A percentile compares a stretch with the other conserved stretches of the same genome.
phyloP scores from a whole-genome alignment of 2,113 vertebrate genomes.

The Tauraco erythrolophus region DNA sequence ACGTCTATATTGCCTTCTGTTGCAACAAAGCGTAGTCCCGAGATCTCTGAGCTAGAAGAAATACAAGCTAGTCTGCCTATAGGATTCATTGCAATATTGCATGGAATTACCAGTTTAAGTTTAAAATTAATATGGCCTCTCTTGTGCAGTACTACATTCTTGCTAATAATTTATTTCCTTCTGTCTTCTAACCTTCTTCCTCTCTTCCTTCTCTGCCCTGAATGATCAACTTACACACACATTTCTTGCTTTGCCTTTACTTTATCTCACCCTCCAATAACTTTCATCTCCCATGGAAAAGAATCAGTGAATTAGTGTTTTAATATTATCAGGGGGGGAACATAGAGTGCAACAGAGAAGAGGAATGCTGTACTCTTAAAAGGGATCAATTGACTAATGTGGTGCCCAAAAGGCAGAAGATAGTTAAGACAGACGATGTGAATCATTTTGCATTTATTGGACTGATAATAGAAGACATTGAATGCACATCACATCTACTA shows the following conservation, averaged over 20 bases:
- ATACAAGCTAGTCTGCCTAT: neutral
- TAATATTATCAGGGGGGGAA: neutral
- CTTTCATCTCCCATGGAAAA: neutral
- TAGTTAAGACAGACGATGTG: neutral
- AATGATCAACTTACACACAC: neutral
- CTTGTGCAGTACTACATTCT: neutral
- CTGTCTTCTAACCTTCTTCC: neutral
- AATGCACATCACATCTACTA: neutral
- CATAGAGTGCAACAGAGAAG: neutral
- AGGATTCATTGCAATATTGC: constrained; percentile 7
- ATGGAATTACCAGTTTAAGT: neutral
- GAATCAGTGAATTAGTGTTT: neutral
- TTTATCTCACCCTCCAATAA: neutral
- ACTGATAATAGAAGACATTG: constrained; percentile 26
- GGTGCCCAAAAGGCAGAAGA: constrained; percentile 30
- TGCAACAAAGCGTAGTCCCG: neutral
- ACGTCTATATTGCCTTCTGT: neutral
- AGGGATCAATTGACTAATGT: constrained; percentile 1
- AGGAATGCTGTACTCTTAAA: neutral
- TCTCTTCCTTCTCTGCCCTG: neutral
- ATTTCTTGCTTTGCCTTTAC: neutral
- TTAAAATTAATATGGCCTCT: constrained; percentile 31
- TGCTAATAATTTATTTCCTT: constrained; percentile 13
- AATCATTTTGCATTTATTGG: constrained; percentile 47
- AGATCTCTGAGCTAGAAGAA: neutral